phyloP scores from a whole-genome alignment of 1,140 invertebrate genomes.

The Hydropsyche tenuis region DNA sequence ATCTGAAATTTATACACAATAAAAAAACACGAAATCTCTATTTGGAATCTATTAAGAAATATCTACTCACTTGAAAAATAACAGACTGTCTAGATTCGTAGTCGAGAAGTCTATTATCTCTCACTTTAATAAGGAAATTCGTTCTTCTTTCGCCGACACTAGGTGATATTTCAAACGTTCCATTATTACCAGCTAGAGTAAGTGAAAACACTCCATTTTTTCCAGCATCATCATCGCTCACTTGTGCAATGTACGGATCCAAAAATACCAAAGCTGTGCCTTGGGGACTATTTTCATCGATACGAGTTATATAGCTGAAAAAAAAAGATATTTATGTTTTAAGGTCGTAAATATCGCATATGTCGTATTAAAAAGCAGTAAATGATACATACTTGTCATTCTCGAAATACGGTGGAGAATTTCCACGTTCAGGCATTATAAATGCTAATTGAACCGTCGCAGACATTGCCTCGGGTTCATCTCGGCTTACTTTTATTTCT shows the following conservation, averaged over 20 bases:
- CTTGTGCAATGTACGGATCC: conserved; percentile 73
- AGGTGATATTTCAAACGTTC: conserved; percentile 87
- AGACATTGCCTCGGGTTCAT: conserved; percentile 78
- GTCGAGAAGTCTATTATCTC: conserved; percentile 82
- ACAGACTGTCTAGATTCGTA: conserved; percentile 80
- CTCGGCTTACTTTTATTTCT: conserved; percentile 73
- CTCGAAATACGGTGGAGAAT: conserved; percentile 78
- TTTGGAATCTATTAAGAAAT: conserved; percentile 38
- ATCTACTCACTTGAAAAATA: conserved; percentile 67
- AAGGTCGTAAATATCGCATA: neutral
- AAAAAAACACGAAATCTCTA: conserved; percentile 1
- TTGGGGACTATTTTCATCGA: conserved; percentile 84
- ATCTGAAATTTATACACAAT: conserved; percentile 62
- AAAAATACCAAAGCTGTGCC: conserved; percentile 75
- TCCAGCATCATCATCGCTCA: conserved; percentile 78
- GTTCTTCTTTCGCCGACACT: conserved; percentile 82
- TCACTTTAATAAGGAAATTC: conserved; percentile 81
- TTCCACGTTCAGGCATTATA: conserved; percentile 75
- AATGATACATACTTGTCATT: conserved; percentile 76
- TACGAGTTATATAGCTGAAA: conserved; percentile 72
- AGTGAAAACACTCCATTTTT: conserved; percentile 86
- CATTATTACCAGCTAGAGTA: conserved; percentile 79
- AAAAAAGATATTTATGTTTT: conserved; percentile 29
- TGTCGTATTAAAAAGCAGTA: conserved; percentile 10
- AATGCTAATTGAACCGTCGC: conserved; percentile 80